Conservation (phyloP, 2,113 vertebrate genomes). For the Stictonetta naevosa region DNA sequence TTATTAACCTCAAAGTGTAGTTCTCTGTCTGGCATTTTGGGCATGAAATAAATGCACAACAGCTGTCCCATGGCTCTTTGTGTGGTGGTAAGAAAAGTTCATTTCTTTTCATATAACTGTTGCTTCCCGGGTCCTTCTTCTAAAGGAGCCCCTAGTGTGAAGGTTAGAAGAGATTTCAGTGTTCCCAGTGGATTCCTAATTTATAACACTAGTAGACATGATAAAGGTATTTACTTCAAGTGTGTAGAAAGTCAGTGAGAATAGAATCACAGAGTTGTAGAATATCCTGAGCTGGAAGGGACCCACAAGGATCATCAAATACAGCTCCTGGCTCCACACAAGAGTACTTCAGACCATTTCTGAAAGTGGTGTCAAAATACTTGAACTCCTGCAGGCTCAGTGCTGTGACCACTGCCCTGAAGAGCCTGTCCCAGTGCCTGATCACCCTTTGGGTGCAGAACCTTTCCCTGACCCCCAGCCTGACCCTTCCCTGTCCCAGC, state of each 20-base stretch:
- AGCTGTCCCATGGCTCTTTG: neutral
- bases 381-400: neutral
- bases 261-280: neutral
- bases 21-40: neutral
- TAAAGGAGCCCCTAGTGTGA: neutral
- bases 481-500: neutral
- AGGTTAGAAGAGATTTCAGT: neutral
- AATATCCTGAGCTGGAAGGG: neutral
- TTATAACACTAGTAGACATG: neutral
- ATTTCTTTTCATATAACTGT: neutral
- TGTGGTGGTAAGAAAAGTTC: neutral
- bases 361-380: neutral
- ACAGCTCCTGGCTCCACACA: neutral
- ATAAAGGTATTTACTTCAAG: neutral
- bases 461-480: neutral
- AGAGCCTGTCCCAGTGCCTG: neutral
- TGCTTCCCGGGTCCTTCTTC: neutral
- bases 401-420: neutral
- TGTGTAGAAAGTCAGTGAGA: neutral
- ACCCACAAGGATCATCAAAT: neutral
- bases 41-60: neutral
- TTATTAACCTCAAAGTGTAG: neutral
- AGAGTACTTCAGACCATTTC: neutral
- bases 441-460: neutral
- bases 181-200: neutral